Evolutionary conservation across 2,113 vertebrate species (phyloP), one percentile per base, ranked within the genome.

Genomic region (Mungos mungo): DNA sequence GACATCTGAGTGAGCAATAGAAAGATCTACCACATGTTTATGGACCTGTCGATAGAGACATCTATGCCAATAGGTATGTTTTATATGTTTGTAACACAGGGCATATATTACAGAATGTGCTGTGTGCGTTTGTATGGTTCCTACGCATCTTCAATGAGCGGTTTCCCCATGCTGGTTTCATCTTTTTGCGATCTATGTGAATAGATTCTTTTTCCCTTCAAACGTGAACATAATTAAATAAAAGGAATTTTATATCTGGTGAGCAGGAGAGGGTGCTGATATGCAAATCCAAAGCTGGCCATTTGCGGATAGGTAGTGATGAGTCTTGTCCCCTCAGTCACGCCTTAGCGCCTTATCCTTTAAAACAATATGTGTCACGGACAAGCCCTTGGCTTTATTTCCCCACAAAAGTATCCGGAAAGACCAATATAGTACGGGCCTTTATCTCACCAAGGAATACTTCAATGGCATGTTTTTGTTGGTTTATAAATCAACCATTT

Each of bases 261-360:
- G 5, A 65, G 23, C 11, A 1, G 63, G 57, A 27, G 35, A 29
- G 35, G 68, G 21, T 54, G 50, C 35, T 54, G 38, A 60, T 5
- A 0, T 31, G 16, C 23, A 21, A 25, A 13, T 2, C 3, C 5
- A 12, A 15, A 29, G 0, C 4, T 27, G 7, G 2, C 2, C 1
- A 27, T 12, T 31, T 16, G 25, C 29, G 9, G 76, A 29, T 5
- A 3, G 47, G 72, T 31, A 47, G 31, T 7, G 3, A 6, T 7
- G 6, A 9, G 77, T 7, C n/a, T 1, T 0, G 9, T 38, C 11
- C 15, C 52, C 11, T 33, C 50, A 2, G 0, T 15, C 31, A 29
- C 0, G 2, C 6, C 52, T 50, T 50, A 12, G 0, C 0, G 57
- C 33, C 52, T 88, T 35, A 27, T n/a, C 68, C 27, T 82, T 45